Base-by-base conservation (phyloP, 2,888 invertebrate species). In the Phrixothrix hirtus region DNA sequence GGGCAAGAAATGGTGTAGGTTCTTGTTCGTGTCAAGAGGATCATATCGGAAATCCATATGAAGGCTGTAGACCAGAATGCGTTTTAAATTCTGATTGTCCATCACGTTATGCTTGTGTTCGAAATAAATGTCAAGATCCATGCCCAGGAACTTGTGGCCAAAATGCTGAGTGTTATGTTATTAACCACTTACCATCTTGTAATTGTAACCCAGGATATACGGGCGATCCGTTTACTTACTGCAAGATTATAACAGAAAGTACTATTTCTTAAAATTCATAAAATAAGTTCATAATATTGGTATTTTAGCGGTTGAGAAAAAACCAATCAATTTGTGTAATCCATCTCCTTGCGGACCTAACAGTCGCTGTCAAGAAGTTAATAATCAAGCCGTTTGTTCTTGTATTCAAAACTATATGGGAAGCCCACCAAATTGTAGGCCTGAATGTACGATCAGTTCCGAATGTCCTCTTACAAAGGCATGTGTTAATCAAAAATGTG, bases 11-110 rank as follows among this genome's bases (percentile, higher is more conserved):
- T 65, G 83, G 82, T 46, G 84, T 84, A 4, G 88, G 87, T 15
- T 80, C 87, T 1, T 89, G 89, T 65, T 79, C 80, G 52, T 89
- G 89, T 66, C 76, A 82, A 37, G 80, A 84, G 35, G 86, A 85
- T 21, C 88, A 86, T 68, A 83, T 84, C 60, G 91, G 91, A 53
- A 86, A 88, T 72, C 89, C 90, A 16, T 87, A 80, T 49, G 83
- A 83, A 66, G 81, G 81, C 45, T 88, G 88, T 63, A 81, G 84
- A 5, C 79, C 82, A 12, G 74, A 76, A 66, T 77, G 71, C 54
- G 55, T 66, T 1, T 57, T 74, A 16, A 76, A 72, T 51, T 69
- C 73, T 6, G 75, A 75, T 59, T 75, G 75, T 60, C 66, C 74
- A 43, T 73, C 73, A 12, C 75, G 77, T 58, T 73, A 65, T 53